Conservation (phyloP, 2,888 invertebrate genomes). For the Stenichneumon culpator region DNA sequence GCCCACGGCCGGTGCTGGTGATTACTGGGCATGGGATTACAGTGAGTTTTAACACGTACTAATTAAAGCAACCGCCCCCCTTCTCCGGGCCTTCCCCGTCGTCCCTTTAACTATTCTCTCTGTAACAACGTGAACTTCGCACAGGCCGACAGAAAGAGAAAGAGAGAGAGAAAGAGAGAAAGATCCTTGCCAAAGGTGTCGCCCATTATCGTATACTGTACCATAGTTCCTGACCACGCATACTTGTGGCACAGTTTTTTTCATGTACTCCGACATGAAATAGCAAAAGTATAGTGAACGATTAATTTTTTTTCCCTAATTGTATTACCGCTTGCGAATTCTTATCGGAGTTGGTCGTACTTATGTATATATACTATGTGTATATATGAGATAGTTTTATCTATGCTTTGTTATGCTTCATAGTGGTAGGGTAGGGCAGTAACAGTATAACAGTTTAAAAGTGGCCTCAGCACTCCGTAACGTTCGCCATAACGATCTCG, state of each 20-base stretch:
- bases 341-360: conserved; percentile 10
- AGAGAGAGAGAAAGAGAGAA: too few species aligned
- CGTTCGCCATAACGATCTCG: conserved; percentile 19
- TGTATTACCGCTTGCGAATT: conserved; percentile 12
- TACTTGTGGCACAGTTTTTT: background rate
- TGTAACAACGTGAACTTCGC: conserved; percentile 32
- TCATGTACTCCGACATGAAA: background rate
- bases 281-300: background rate
- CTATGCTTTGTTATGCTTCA: conserved; percentile 29
- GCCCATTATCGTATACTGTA: conserved; percentile 30
- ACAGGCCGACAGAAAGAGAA: conserved; percentile 4
- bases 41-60: conserved; percentile 80
- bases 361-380: conserved; percentile 14
- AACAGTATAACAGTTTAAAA: conserved; percentile 38
- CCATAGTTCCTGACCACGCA: conserved; percentile 20
- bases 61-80: conserved; percentile 54
- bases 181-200: conserved; percentile 23
- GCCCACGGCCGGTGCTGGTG: conserved; percentile 83
- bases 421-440: conserved; percentile 13
- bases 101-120: conserved; percentile 11
- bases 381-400: background rate
- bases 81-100: background rate
- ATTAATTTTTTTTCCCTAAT: conserved; percentile 5
- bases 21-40: conserved; percentile 84
- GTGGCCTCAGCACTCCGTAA: conserved; percentile 40